A percentile compares a stretch with the other conserved stretches of the same genome.
phyloP scores from a whole-genome alignment of 1,140 invertebrate species.

The Drosophila kurseongensis region DNA sequence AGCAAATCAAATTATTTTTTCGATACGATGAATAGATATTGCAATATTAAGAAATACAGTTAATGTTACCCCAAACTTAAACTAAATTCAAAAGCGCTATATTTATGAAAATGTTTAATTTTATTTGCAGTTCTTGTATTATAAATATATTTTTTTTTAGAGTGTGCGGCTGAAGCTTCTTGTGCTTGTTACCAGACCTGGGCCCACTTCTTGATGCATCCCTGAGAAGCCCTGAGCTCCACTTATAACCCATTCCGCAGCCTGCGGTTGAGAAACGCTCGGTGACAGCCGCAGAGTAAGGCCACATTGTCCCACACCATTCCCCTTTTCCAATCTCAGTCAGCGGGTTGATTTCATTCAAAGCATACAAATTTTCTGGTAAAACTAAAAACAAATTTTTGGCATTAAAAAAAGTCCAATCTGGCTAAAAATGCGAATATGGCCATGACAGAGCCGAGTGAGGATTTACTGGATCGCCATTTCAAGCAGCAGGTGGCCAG shows the following conservation, averaged over 20 bases:
- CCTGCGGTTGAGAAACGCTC: conserved; percentile 8
- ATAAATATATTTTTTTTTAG: neutral
- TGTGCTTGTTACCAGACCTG: conserved; percentile 37
- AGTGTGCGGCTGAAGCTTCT: conserved; percentile 15
- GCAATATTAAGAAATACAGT: no score
- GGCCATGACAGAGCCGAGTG: conserved; percentile 36
- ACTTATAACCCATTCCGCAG: neutral
- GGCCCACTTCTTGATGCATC: conserved; percentile 20
- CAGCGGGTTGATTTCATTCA: conserved; percentile 4
- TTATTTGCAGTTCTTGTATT: neutral
- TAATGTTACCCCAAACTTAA: no score
- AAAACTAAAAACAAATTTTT: conserved; percentile 3
- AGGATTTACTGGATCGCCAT: conserved; percentile 47
- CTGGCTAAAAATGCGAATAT: neutral
- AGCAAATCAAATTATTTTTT: no score
- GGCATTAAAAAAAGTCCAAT: neutral
- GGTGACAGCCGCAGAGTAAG: conserved; percentile 4
- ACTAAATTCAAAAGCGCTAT: no score
- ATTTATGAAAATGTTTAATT: neutral
- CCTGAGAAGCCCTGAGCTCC: conserved; percentile 22
- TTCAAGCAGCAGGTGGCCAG: conserved; percentile 28
- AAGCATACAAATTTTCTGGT: conserved; percentile 16
- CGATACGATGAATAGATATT: no score
- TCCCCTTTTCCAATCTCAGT: neutral
- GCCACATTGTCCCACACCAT: conserved; percentile 3